Evolutionary conservation across 2,113 vertebrate species (phyloP).

Genomic region (Montifringilla adamsi): DNA sequence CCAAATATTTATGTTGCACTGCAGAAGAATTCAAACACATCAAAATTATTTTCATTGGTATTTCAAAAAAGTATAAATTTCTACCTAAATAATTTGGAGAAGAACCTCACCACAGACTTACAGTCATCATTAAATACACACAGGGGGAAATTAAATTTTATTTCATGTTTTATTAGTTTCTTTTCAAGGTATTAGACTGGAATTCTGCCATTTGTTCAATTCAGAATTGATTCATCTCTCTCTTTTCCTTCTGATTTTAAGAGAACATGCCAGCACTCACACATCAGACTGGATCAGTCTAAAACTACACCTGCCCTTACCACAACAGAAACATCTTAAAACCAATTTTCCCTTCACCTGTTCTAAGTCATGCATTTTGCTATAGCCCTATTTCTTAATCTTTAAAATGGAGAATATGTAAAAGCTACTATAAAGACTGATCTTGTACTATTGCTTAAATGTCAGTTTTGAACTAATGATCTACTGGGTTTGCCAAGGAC

Average conservation of each 20-base stretch:
- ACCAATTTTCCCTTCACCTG: neutral
- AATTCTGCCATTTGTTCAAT: neutral
- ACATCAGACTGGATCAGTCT: neutral
- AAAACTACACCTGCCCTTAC: neutral
- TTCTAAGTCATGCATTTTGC: neutral
- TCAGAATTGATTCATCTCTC: neutral
- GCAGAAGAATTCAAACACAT: neutral
- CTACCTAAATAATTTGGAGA: neutral
- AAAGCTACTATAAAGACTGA: neutral
- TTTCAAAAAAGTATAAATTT: neutral
- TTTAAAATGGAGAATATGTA: neutral
- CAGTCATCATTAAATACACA: neutral
- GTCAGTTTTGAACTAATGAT: neutral
- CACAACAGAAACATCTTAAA: neutral
- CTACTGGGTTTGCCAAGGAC: neutral
- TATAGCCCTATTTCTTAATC: neutral
- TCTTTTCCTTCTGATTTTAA: neutral
- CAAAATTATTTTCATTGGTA: neutral
- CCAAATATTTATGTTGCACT: neutral
- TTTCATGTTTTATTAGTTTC: neutral
- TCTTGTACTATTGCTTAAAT: neutral
- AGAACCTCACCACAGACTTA: neutral
- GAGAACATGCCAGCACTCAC: neutral
- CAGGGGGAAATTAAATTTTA: neutral
- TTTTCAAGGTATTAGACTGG: neutral